Percentiles rank a stretch among this genome's conserved stretches.
Conservation (phyloP, 2,797 vertebrate species). For the Onychomys torridus region DNA sequence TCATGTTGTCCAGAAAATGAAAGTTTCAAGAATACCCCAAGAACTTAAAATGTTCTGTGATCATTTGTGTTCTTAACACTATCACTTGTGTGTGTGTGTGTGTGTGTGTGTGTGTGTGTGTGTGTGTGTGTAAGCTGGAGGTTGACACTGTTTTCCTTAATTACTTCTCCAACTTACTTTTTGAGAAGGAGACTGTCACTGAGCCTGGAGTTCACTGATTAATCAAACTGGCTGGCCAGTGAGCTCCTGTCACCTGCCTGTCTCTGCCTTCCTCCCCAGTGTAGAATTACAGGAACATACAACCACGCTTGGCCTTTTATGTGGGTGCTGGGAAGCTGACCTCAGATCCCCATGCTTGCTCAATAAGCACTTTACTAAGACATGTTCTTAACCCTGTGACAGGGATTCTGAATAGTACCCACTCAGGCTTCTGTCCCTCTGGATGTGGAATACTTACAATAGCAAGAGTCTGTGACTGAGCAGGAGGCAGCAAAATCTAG, state of each 20-base stretch:
- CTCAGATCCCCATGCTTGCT: neutral
- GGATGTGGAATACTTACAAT: conserved; percentile 90
- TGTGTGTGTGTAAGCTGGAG: neutral
- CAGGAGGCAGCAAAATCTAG: conserved; percentile 99
- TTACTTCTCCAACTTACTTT: neutral
- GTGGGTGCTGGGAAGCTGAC: neutral
- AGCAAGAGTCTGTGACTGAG: conserved; percentile 98
- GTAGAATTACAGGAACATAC: neutral
- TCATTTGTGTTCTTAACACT: neutral
- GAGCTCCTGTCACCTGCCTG: neutral
- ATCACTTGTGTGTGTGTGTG: neutral
- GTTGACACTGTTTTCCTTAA: neutral
- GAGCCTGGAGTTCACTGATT: neutral
- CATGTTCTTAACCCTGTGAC: neutral
- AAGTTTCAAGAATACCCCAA: conserved; percentile 20
- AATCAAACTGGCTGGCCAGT: neutral
- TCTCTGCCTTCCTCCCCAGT: neutral
- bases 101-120: neutral
- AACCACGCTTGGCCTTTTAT: neutral
- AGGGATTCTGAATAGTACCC: neutral
- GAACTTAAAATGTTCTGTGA: neutral
- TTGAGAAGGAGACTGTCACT: neutral
- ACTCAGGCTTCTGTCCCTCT: neutral
- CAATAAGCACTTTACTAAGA: neutral
- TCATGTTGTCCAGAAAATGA: neutral